Evolutionary conservation across 64 coral and sea anemone species (phyloP).

Genomic region (Platygyra sinensis): DNA sequence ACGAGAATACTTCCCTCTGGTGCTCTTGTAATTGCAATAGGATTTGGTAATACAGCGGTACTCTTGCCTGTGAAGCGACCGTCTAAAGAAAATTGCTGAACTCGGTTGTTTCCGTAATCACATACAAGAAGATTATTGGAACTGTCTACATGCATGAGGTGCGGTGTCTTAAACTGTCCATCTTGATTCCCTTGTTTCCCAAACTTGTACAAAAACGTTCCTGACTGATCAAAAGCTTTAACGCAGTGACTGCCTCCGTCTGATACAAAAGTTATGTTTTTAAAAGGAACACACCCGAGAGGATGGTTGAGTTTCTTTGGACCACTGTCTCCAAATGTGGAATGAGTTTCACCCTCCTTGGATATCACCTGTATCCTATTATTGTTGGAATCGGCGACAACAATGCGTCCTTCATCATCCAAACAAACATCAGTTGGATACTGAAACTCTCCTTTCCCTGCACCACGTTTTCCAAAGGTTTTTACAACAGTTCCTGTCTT

Average conservation of each 20-base stretch:
- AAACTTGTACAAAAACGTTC: slow-evolving; percentile 36
- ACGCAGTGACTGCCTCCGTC: neutral
- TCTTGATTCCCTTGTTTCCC: slow-evolving; percentile 9
- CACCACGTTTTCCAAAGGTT: slow-evolving; percentile 20
- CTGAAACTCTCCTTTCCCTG: neutral
- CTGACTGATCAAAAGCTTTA: slow-evolving; percentile 39
- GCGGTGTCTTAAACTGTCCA: neutral
- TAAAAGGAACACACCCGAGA: slow-evolving; percentile 5
- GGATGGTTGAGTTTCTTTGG: slow-evolving; percentile 1
- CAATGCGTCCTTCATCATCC: slow-evolving; percentile 19
- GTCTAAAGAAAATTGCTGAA: slow-evolving; percentile 21
- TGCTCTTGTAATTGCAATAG: neutral
- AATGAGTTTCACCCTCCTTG: neutral
- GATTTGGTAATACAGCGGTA: neutral
- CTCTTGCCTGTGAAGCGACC: slow-evolving; percentile 9
- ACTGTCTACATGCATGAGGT: too few species aligned
- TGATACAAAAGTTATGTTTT: slow-evolving; percentile 30
- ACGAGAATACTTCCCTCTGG: neutral
- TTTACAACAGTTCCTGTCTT: neutral
- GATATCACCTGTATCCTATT: slow-evolving; percentile 27
- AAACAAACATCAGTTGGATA: neutral
- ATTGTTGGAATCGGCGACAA: neutral
- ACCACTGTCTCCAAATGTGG: slow-evolving; percentile 37
- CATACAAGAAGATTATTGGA: too few species aligned
- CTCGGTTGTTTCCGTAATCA: neutral